Conservation (phyloP, 2,797 vertebrate species). For the Anomalospiza imberbis region DNA sequence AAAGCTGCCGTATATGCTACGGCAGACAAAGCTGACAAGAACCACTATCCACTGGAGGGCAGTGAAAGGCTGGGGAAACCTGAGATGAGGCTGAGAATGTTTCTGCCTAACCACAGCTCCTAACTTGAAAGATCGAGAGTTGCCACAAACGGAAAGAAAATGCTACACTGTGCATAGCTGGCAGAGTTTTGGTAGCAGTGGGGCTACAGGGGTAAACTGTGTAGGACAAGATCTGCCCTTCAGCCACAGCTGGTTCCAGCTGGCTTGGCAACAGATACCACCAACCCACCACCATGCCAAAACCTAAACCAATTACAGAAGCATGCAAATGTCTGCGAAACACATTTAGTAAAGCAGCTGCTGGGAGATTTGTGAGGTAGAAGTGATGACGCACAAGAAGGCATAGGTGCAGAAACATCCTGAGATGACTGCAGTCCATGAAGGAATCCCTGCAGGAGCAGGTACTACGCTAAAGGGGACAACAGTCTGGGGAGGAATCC, state of each 20-base stretch:
- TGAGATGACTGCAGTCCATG: background rate
- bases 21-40: background rate
- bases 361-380: background rate
- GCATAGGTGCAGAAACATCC: background rate
- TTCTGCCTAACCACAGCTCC: background rate
- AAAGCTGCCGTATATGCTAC: rapidly evolving
- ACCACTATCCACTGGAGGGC: background rate
- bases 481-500: background rate
- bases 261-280: background rate
- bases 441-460: background rate
- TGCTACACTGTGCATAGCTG: background rate
- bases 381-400: background rate
- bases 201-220: background rate
- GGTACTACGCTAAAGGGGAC: background rate
- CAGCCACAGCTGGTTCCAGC: background rate
- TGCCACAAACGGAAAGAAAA: background rate
- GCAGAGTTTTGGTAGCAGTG: background rate
- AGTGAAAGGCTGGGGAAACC: background rate
- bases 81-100: background rate
- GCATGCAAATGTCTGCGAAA: background rate
- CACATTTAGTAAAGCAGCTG: background rate
- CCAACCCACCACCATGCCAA: background rate
- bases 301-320: background rate
- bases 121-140: background rate
- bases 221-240: background rate